Evolutionary conservation across 2,888 invertebrate species (phyloP).

Genomic region (Drosophila macrospina): DNA sequence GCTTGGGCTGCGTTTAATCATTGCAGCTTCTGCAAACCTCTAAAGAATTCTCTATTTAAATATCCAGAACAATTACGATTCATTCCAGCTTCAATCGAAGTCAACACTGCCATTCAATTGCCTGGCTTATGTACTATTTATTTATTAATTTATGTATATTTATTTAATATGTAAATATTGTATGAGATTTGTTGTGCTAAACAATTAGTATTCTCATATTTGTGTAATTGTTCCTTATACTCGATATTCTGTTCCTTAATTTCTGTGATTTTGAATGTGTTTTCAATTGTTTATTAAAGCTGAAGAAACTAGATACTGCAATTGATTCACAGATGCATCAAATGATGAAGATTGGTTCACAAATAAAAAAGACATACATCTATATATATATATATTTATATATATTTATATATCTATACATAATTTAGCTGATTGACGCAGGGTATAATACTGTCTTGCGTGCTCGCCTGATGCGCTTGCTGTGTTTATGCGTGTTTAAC

Average conservation of each 20-base stretch:
- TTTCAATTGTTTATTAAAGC: background rate
- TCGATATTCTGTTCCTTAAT: background rate
- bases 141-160: no score
- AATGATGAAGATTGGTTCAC: no score
- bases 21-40: slow-evolving; percentile 38
- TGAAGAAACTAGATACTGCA: background rate
- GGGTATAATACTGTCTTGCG: no score
- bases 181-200: slow-evolving; percentile 11
- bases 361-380: no score
- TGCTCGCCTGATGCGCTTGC: background rate
- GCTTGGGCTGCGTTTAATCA: slow-evolving; percentile 17
- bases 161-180: no score
- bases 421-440: no score
- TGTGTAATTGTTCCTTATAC: background rate
- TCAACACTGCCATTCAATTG: slow-evolving; percentile 32
- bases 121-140: no score
- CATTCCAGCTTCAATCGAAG: slow-evolving; percentile 38
- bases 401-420: no score
- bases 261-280: background rate
- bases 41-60: slow-evolving; percentile 33
- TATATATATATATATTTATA: background rate
- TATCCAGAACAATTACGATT: slow-evolving; percentile 34
- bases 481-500: background rate
- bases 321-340: no score
- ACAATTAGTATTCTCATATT: slow-evolving; percentile 20